These are phyloP conservation scores for Pseudopodoces humilis DNA, from an alignment of 2,113 vertebrate species.

Conservation along the genomic window DNA sequence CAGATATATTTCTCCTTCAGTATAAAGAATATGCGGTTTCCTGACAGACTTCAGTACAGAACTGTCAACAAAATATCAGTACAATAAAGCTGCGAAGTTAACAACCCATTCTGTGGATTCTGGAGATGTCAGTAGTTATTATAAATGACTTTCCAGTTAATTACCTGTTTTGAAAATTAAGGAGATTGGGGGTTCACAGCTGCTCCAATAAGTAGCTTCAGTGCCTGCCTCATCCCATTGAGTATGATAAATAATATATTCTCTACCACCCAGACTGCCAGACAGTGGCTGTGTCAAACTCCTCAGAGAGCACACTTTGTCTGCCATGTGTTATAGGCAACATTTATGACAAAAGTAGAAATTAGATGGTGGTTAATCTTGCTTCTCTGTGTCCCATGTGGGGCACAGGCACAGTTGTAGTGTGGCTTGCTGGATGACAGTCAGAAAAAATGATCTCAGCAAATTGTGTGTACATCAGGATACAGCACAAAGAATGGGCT, in stretches of 20 bases:
- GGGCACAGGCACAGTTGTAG: conserved; percentile 34
- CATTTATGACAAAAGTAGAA: conserved; percentile 66
- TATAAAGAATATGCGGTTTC: not conserved
- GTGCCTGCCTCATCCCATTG: conserved; percentile 63
- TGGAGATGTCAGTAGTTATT: conserved; percentile 71
- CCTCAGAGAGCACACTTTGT: conserved; percentile 70
- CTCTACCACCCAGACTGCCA: conserved; percentile 70
- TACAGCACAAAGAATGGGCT: conserved; percentile 25
- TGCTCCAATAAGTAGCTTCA: conserved; percentile 67
- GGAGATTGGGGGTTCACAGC: conserved; percentile 73
- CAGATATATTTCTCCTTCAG: conserved; percentile 1
- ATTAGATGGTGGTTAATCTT: conserved; percentile 68
- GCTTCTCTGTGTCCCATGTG: conserved; percentile 53
- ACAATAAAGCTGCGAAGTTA: conserved; percentile 55
- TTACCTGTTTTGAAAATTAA: conserved; percentile 76
- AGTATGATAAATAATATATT: conserved; percentile 76
- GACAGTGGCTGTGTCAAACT: conserved; percentile 66
- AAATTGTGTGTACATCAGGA: conserved; percentile 32
- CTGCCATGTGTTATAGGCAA: conserved; percentile 70
- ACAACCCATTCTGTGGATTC: conserved; percentile 59
- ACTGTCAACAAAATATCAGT: conserved; percentile 57
- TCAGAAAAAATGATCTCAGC: conserved; percentile 59
- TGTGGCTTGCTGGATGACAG: conserved; percentile 47
- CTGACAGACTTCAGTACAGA: conserved; percentile 33
- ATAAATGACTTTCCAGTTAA: conserved; percentile 77